Evolutionary conservation across 1,140 invertebrate species (phyloP).

Genomic region (Monochamus saltuarius): DNA sequence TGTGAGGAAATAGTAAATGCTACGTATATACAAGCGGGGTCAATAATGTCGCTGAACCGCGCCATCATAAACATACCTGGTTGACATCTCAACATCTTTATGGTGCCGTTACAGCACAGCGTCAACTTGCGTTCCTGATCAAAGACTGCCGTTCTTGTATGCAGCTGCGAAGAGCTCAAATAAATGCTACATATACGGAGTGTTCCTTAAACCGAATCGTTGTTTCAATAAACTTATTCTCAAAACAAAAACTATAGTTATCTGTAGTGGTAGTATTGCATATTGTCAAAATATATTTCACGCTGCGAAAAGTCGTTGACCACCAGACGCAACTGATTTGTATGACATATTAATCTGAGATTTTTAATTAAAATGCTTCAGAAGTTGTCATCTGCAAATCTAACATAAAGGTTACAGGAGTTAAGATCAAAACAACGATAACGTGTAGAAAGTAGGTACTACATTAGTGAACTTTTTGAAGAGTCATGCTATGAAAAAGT

Average conservation of each 20-base stretch:
- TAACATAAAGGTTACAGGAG: slow-evolving; percentile 3
- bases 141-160: slow-evolving; percentile 8
- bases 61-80: slow-evolving; percentile 30
- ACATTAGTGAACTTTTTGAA: slow-evolving; percentile 26
- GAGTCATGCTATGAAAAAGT: slow-evolving; percentile 30
- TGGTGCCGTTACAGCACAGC: slow-evolving; percentile 25
- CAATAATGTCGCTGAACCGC: slow-evolving; percentile 30
- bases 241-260: no score
- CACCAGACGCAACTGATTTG: no score
- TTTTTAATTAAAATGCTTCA: no score
- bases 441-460: slow-evolving; percentile 20
- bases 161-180: background rate
- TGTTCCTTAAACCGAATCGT: no score
- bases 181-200: no score
- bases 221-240: no score
- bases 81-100: slow-evolving; percentile 35
- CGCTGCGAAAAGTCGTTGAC: no score
- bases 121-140: slow-evolving; percentile 11
- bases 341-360: no score
- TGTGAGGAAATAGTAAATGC: slow-evolving; percentile 27
- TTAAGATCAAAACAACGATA: slow-evolving; percentile 22
- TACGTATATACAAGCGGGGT: slow-evolving; percentile 20
- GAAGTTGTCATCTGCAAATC: no score
- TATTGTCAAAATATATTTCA: no score
- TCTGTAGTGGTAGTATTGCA: no score